These are phyloP conservation scores for Odontocolon sp. DNA, from an alignment of 2,888 invertebrate genomes.

Conservation along the genomic window DNA sequence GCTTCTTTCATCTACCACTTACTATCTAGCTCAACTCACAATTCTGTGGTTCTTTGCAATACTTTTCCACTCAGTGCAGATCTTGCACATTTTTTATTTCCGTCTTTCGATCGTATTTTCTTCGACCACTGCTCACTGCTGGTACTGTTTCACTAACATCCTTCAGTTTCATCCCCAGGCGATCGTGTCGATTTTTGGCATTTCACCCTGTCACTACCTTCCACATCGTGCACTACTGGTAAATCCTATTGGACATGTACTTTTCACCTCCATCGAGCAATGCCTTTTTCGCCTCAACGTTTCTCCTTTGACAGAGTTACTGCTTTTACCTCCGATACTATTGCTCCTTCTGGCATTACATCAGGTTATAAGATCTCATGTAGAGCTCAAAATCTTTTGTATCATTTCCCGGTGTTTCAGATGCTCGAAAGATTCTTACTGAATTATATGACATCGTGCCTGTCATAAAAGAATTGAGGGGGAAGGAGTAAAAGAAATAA, in stretches of 20 bases:
- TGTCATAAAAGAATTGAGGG: no score
- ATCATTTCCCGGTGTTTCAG: no score
- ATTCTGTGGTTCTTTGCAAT: neutral
- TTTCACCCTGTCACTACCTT: conserved; percentile 27
- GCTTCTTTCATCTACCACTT: conserved; percentile 37
- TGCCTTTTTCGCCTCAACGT: conserved; percentile 26
- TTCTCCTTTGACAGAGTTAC: conserved; percentile 28
- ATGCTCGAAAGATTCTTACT: neutral
- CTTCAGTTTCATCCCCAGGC: conserved; percentile 42
- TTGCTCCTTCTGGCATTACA: neutral
- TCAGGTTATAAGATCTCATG: neutral
- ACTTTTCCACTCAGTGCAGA: conserved; percentile 28
- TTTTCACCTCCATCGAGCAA: conserved; percentile 44
- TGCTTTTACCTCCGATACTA: neutral
- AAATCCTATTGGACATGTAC: conserved; percentile 41
- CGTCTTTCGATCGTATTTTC: neutral
- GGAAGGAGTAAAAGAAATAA: no score
- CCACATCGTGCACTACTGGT: neutral
- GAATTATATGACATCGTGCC: neutral
- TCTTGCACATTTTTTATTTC: conserved; percentile 26
- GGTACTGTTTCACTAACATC: conserved; percentile 24
- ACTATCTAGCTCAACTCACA: neutral
- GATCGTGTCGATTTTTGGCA: conserved; percentile 35
- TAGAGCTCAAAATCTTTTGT: neutral
- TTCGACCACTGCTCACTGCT: conserved; percentile 19